phyloP scores from a whole-genome alignment of 2,888 invertebrate species.

The Hemaris fuciformis region DNA sequence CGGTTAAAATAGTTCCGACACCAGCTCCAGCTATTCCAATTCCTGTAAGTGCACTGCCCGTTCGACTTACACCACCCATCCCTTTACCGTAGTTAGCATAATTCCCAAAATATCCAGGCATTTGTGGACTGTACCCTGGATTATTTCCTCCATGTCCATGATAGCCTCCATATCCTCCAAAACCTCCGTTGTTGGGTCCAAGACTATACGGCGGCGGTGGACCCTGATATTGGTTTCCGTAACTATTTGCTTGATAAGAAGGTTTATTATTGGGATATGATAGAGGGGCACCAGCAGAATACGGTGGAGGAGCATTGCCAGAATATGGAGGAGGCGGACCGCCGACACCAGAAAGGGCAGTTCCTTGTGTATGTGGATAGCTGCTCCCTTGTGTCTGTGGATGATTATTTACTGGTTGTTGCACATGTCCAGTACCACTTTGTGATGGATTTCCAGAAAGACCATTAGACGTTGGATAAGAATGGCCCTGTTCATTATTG shows the following conservation, averaged over 20 bases:
- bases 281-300: conserved; percentile 34
- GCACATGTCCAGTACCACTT: conserved; percentile 34
- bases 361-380: conserved; percentile 39
- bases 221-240: conserved; percentile 55
- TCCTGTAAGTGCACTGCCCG: conserved; percentile 61
- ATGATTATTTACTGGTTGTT: conserved; percentile 33
- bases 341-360: conserved; percentile 42
- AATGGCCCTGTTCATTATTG: conserved; percentile 47
- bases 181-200: conserved; percentile 43
- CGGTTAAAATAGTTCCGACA: conserved; percentile 72
- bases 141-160: conserved; percentile 49
- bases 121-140: conserved; percentile 54
- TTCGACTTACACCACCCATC: conserved; percentile 58
- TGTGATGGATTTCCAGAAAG: conserved; percentile 55
- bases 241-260: conserved; percentile 38
- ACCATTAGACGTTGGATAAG: conserved; percentile 63
- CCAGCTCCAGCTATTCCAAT: conserved; percentile 75
- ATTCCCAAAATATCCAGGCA: conserved; percentile 70
- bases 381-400: conserved; percentile 25
- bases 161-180: conserved; percentile 29
- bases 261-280: conserved; percentile 23
- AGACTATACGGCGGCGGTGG: conserved; percentile 60
- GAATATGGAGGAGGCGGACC: conserved; percentile 51
- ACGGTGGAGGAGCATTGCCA: conserved; percentile 50
- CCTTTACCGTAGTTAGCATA: conserved; percentile 51